Evolutionary conservation across 1,140 invertebrate species (phyloP).

Genomic region (Drosophila rhopaloa): DNA sequence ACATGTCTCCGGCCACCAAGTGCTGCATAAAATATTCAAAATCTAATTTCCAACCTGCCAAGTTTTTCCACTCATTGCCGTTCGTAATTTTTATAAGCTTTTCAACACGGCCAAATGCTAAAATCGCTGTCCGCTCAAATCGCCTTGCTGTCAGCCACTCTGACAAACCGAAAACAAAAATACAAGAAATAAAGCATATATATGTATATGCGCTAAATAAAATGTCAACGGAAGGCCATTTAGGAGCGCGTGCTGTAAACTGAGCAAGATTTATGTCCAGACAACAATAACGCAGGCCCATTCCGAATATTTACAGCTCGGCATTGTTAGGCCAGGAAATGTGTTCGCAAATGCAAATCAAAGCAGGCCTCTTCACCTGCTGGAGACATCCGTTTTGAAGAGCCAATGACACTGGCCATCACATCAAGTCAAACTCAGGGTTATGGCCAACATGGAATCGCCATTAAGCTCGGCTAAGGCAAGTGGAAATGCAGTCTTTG

Average conservation of each 20-base stretch:
- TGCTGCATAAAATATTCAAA: slow-evolving; percentile 77
- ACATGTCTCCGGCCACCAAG: slow-evolving; percentile 65
- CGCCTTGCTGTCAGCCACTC: slow-evolving; percentile 59
- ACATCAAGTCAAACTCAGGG: slow-evolving; percentile 6
- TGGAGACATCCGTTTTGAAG: slow-evolving; percentile 1
- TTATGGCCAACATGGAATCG: slow-evolving; percentile 28
- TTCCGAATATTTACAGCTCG: slow-evolving; percentile 20
- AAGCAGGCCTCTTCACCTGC: slow-evolving; percentile 29
- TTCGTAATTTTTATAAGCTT: slow-evolving; percentile 76
- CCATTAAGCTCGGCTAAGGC: slow-evolving; percentile 22
- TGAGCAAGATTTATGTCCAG: slow-evolving; percentile 72
- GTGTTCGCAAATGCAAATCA: slow-evolving; percentile 37
- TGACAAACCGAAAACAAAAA: slow-evolving; percentile 68
- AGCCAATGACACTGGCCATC: slow-evolving; percentile 13
- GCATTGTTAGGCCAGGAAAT: slow-evolving; percentile 10
- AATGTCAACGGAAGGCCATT: slow-evolving; percentile 75
- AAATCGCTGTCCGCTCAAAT: slow-evolving; percentile 77
- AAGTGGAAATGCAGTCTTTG: slow-evolving; percentile 2
- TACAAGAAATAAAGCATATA: slow-evolving; percentile 38
- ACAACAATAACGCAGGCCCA: slow-evolving; percentile 41
- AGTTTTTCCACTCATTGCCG: slow-evolving; percentile 22
- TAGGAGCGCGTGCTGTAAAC: slow-evolving; percentile 53
- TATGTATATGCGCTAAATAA: slow-evolving; percentile 60
- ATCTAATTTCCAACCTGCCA: slow-evolving; percentile 74
- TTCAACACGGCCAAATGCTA: slow-evolving; percentile 64